Evolutionary conservation across 2,113 vertebrate species (phyloP).

Genomic region (Anhinga rufa): DNA sequence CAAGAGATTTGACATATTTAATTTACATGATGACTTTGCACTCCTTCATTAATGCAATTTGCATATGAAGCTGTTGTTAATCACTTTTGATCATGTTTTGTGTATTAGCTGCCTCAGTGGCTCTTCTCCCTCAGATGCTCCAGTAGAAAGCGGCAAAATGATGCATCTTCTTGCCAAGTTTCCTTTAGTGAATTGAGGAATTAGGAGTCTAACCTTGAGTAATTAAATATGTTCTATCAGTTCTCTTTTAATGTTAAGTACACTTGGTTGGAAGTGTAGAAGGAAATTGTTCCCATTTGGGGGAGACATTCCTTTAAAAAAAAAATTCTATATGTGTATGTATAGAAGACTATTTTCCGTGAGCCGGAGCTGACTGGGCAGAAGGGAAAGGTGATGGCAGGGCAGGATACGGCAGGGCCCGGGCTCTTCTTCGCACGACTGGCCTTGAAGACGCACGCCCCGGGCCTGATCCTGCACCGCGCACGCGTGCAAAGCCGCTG

Average conservation of each 20-base stretch:
- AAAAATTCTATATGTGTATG: background rate
- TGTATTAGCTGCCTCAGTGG: constrained; percentile 88
- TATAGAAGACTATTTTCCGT: background rate
- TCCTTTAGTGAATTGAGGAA: constrained; percentile 86
- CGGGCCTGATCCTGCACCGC: background rate
- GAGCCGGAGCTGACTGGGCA: background rate
- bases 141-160: constrained; percentile 82
- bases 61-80: constrained; percentile 92
- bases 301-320: constrained; percentile 75
- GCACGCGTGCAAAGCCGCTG: background rate
- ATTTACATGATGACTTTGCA: constrained; percentile 99
- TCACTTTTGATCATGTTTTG: constrained; percentile 94
- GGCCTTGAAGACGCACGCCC: rapidly evolving
- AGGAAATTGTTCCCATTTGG: constrained; percentile 79
- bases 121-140: constrained; percentile 84
- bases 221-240: constrained; percentile 86
- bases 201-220: constrained; percentile 85
- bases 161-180: constrained; percentile 84
- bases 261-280: constrained; percentile 80
- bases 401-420: background rate
- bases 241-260: constrained; percentile 83
- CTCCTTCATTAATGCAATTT: constrained; percentile 97
- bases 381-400: constrained; percentile 19
- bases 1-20: constrained; percentile 99
- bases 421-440: background rate